Base-by-base conservation (phyloP, 2,113 vertebrate species). In the Speoplatyrhinus poulsoni region DNA sequence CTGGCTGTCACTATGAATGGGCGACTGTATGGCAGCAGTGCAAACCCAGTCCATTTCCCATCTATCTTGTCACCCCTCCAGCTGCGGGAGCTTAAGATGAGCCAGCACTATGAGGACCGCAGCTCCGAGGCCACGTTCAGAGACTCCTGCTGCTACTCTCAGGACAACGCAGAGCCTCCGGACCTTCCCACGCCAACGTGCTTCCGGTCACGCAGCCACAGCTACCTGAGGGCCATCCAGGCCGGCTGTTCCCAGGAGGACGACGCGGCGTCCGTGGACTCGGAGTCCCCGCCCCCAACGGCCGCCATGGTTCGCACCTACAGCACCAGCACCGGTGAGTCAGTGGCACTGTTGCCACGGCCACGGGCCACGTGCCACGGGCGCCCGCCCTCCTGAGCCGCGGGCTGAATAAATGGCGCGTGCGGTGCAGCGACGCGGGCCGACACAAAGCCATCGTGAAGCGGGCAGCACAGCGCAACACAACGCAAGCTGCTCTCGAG, bases 221-320 rank as follows among this genome's bases (percentile, higher is more conserved):
- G 98, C 92, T 99, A 99, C 92, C 95, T 99, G 88, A 95, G 96
- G n/a, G 98, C 98, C 89, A 98, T 99, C 85, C 98, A 99, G 88
- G 98, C 96, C 0, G 98, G 98, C 89, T 99, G 97, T 81, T 98
- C 98, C 36, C 96, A 99, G 88, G 98, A 99, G 0, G 96, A 98
- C 56, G 98, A 99, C 92, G 94, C 93, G 0, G 90, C 93, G 46
- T 99, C 98, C 58, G 56, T 97, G 16, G 96, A 95, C 81, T 99
- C 98, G 13, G 93, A 96, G 84, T 98, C 96, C 12, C 96, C 96
- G 0, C 96, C 98, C 0, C 95, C 93, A 2, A 89, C 91, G 11
- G 94, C 93, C 69, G 92, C 95, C 84, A 96, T 94, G 59, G 94
- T 97, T 74, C 94, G 94, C 82, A 99, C 95, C n/a, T 95, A 98